phyloP scores from a whole-genome alignment of 2,888 invertebrate genomes.

The Antitype chi region DNA sequence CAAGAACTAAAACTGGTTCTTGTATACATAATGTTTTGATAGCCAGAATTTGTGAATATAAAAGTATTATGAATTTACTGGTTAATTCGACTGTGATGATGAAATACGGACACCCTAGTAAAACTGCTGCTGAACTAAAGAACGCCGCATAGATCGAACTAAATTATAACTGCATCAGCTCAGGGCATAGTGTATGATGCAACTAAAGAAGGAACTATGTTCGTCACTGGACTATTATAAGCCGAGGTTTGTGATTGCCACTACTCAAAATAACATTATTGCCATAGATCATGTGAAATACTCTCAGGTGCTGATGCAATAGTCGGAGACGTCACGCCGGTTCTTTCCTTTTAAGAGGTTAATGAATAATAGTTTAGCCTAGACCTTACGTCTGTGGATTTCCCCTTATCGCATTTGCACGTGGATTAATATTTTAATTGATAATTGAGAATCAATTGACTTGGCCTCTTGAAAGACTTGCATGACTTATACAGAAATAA shows the following conservation, averaged over 20 bases:
- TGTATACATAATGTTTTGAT: no score
- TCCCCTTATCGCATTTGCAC: neutral
- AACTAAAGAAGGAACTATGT: neutral
- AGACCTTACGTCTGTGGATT: slow-evolving; percentile 7
- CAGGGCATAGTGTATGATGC: neutral
- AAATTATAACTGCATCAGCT: neutral
- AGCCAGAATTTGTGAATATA: no score
- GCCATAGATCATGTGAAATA: slow-evolving; percentile 10
- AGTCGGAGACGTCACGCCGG: slow-evolving; percentile 22
- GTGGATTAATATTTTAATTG: neutral
- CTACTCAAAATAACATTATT: neutral
- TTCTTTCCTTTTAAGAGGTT: slow-evolving; percentile 24
- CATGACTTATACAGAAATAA: neutral
- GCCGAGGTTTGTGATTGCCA: slow-evolving; percentile 6
- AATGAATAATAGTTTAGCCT: slow-evolving; percentile 17
- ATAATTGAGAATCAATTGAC: neutral
- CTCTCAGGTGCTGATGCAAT: slow-evolving; percentile 36
- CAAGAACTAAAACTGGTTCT: neutral
- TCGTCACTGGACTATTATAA: neutral
- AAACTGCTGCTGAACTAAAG: neutral
- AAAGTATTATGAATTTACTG: neutral
- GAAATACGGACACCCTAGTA: neutral
- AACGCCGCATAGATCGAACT: neutral
- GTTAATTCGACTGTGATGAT: neutral
- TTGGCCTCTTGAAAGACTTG: neutral